Evolutionary conservation across 2,113 vertebrate genomes (phyloP), one percentile per base, ranked within the genome.

Genomic region (Machaerirhynchus nigripectus): DNA sequence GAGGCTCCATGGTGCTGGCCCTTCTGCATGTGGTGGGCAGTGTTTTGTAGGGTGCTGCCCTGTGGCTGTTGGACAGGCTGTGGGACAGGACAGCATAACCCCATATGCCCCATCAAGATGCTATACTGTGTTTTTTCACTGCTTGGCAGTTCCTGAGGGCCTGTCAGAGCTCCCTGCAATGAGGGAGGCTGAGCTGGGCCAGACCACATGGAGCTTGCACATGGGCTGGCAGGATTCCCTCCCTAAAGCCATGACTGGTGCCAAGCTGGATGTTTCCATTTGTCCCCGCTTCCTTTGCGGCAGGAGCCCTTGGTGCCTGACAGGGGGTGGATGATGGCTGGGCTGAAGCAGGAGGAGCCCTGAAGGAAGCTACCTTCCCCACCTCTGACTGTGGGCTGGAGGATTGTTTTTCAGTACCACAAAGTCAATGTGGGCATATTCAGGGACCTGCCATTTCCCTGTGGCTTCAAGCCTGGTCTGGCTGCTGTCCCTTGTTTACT

Each of bases 221-320:
- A 93, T 85, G 57, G 69, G 37, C 93, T 96, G 96, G 91, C 94
- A 85, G 70, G 23, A 11, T 77, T 96, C 82, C 84, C 31, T 89
- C 16, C 77, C 61, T n/a, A 46, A 46, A 87, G 84, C 52, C 42
- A 7, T 15, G 44, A 6, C 47, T 2, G 6, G 23, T 84, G 91
- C 91, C 95, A 96, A 85, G 84, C 78, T 96, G 67, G 82, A 90
- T 91, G 87, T 95, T 96, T 95, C 89, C 81, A 61, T 93, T 96
- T 93, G 89, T 91, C 78, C 65, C 61, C 0, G 0, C 75, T 96
- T 97, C 93, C 84, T 94, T 76, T 92, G 86, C 0, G 27, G 71
- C 79, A 55, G 35, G 70, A 90, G 79, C 71, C 87, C 73, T 56
- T 24, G 24, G 60, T 96, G 92, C 83, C 83, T 96, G 20, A 21